A percentile compares a stretch with the other conserved stretches of the same genome.
These are phyloP conservation scores for Galagoides demidoff DNA, from an alignment of 2,797 vertebrate genomes.

Conservation along the genomic window DNA sequence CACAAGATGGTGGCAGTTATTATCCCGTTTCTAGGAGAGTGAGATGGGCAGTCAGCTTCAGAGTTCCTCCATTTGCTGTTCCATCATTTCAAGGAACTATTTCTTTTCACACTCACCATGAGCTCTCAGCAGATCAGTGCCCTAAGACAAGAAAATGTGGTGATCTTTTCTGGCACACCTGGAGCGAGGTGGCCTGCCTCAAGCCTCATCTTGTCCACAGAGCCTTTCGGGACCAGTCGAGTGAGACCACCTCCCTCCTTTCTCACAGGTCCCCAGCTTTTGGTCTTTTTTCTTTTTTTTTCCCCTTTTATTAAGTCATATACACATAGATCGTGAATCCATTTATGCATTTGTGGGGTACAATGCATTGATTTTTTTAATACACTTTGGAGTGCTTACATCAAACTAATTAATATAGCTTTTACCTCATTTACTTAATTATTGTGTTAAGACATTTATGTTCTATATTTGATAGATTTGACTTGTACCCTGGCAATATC, in stretches of 20 bases:
- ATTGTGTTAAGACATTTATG: no score
- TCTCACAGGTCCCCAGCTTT: rapidly evolving
- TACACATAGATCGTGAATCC: no score
- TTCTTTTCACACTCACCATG: background rate
- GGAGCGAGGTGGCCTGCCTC: rapidly evolving
- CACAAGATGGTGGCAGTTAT: rapidly evolving
- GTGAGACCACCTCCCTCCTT: background rate
- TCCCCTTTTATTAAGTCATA: no score
- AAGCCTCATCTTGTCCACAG: rapidly evolving
- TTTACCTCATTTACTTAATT: no score
- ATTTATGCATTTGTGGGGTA: no score
- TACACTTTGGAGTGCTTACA: no score
- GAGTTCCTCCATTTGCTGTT: background rate
- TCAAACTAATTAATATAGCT: no score
- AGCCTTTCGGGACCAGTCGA: background rate
- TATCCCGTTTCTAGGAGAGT: background rate
- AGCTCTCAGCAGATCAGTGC: background rate
- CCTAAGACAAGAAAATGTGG: background rate
- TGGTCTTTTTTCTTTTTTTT: background rate
- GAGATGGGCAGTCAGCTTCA: background rate
- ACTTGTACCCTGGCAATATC: no score
- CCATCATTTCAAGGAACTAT: background rate
- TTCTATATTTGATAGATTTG: no score
- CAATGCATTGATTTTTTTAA: no score
- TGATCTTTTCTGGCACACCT: background rate